Evolutionary conservation across 2,888 invertebrate genomes (phyloP).

Genomic region (Erebia epiphron): DNA sequence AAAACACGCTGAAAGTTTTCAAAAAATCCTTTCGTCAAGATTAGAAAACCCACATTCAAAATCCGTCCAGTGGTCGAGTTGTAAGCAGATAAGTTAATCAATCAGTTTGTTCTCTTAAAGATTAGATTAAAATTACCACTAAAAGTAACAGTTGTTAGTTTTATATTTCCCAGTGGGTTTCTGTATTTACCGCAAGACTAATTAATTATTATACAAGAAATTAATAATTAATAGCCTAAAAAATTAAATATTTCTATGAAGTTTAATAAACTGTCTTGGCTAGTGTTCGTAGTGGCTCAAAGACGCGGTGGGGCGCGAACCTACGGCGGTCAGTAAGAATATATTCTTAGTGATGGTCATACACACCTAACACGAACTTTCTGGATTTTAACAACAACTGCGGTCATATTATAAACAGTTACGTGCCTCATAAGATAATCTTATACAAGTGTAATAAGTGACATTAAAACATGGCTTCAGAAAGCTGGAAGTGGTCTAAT

Average conservation of each 20-base stretch:
- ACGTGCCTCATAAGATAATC: constrained; percentile 8
- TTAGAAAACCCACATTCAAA: too few species aligned
- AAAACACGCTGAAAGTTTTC: too few species aligned
- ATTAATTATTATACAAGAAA: background rate
- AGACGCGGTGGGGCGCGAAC: constrained; percentile 33
- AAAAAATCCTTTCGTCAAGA: too few species aligned
- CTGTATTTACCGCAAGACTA: background rate
- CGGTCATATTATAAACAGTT: constrained; percentile 2
- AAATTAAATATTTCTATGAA: background rate
- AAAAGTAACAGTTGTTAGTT: background rate
- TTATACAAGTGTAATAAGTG: constrained; percentile 8
- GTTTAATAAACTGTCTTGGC: constrained; percentile 10
- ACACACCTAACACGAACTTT: constrained; percentile 25
- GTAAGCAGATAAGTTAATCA: too few species aligned
- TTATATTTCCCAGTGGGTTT: background rate
- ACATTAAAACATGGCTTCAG: background rate
- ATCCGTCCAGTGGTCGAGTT: too few species aligned
- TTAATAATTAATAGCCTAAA: background rate
- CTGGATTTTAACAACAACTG: constrained; percentile 11
- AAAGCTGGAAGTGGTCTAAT: background rate
- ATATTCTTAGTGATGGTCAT: constrained; percentile 35
- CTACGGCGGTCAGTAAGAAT: constrained; percentile 33
- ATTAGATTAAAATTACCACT: too few species aligned
- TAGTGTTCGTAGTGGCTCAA: constrained; percentile 24
- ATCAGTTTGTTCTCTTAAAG: too few species aligned